Conservation (phyloP, 1,140 invertebrate species). For the Wasmannia auropunctata region DNA sequence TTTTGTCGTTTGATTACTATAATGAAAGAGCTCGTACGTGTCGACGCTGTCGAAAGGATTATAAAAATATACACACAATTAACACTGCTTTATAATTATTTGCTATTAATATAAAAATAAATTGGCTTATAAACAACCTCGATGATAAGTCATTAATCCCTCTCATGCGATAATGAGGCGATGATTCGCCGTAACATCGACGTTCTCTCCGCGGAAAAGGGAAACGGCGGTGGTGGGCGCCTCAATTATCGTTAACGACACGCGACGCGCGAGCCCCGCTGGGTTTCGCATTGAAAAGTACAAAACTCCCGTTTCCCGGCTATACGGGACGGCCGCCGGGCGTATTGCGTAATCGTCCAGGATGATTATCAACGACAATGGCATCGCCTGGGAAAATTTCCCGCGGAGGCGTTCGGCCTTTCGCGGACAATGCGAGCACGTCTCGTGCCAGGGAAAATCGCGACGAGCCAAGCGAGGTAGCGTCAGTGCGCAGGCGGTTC, state of each 20-base stretch:
- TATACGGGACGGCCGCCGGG: constrained; percentile 32
- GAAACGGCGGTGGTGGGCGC: constrained; percentile 65
- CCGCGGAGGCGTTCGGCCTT: constrained; percentile 79
- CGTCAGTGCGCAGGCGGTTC: constrained; percentile 1
- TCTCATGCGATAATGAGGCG: constrained; percentile 7
- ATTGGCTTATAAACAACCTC: not conserved
- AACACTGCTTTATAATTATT: not conserved
- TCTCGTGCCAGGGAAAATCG: constrained; percentile 74
- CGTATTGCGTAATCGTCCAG: constrained; percentile 61
- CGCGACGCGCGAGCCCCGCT: constrained; percentile 65
- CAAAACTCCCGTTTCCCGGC: constrained; percentile 39
- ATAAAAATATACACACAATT: not conserved
- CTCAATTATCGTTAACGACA: constrained; percentile 75
- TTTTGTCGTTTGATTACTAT: not conserved
- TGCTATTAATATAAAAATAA: not conserved
- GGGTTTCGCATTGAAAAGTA: constrained; percentile 59
- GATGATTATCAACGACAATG: constrained; percentile 78
- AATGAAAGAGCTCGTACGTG: not conserved
- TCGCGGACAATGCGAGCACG: constrained; percentile 71
- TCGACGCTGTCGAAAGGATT: not conserved
- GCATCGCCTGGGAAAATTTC: constrained; percentile 82
- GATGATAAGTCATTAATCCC: not conserved
- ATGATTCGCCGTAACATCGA: not conserved
- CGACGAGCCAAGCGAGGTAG: constrained; percentile 8
- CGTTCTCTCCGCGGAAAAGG: constrained; percentile 64